phyloP scores from a whole-genome alignment of 2,797 vertebrate genomes.

The Sphenodon punctatus region DNA sequence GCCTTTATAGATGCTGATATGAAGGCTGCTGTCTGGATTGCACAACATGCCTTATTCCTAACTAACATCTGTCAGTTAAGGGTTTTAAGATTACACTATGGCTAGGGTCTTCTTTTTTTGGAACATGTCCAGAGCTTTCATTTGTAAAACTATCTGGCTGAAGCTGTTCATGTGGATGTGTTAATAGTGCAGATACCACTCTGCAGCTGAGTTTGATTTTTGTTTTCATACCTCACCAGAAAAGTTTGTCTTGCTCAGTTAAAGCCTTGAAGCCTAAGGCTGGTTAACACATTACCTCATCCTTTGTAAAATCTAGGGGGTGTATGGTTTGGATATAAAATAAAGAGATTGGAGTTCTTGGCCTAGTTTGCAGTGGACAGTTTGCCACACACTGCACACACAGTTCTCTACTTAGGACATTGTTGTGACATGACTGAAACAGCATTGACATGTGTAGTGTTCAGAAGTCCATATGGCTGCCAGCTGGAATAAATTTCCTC shows the following conservation, averaged over 20 bases:
- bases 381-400: background rate
- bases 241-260: too few species aligned
- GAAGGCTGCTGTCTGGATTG: background rate
- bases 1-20: background rate
- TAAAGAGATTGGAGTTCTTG: background rate
- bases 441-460: background rate
- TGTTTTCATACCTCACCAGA: too few species aligned
- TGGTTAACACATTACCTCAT: background rate
- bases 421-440: background rate
- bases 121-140: background rate
- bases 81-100: conserved; percentile 10
- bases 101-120: conserved; percentile 37
- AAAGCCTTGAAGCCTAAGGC: background rate
- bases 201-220: background rate
- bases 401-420: background rate
- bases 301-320: background rate
- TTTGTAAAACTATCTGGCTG: background rate
- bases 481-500: too few species aligned
- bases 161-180: background rate
- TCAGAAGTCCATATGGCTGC: background rate
- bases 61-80: background rate
- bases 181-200: background rate
- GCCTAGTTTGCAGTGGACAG: rapidly evolving
- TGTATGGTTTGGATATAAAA: rapidly evolving
- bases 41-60: background rate